These are phyloP conservation scores for Sialis lutaria DNA, from an alignment of 2,888 invertebrate genomes.

Conservation along the genomic window DNA sequence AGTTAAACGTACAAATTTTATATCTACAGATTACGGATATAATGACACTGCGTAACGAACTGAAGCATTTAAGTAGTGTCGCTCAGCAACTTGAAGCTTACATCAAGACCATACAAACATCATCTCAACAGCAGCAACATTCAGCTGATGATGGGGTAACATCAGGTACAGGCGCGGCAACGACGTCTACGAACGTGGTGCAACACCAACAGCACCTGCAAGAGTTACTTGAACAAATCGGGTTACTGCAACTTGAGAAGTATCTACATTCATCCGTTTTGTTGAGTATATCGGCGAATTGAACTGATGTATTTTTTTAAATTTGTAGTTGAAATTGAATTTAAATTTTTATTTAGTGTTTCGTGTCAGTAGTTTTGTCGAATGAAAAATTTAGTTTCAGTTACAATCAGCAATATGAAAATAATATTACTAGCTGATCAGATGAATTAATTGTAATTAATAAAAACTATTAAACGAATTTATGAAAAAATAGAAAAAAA, in stretches of 20 bases:
- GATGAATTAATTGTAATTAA: too few species aligned
- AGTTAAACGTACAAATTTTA: too few species aligned
- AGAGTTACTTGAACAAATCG: conserved; percentile 33
- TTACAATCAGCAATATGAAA: too few species aligned
- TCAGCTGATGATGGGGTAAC: not conserved
- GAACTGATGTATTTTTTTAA: too few species aligned
- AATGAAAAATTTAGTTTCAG: too few species aligned
- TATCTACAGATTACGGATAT: conserved; percentile 31
- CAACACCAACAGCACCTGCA: conserved; percentile 31
- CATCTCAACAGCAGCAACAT: conserved; percentile 3
- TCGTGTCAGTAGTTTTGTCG: too few species aligned
- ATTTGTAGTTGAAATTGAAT: too few species aligned
- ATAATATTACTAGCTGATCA: too few species aligned
- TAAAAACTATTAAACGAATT: too few species aligned
- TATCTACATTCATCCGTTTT: not conserved
- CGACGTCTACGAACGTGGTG: conserved; percentile 15
- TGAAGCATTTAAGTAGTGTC: conserved; percentile 41
- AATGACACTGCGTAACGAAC: conserved; percentile 41
- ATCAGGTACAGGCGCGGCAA: conserved; percentile 14
- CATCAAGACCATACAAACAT: conserved; percentile 30
- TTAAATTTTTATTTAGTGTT: too few species aligned
- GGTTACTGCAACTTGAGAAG: conserved; percentile 21
- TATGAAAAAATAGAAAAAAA: too few species aligned
- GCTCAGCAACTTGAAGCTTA: conserved; percentile 49
- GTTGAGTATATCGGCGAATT: too few species aligned